Evolutionary conservation across 23 tunicate genomes (phyloP).

Genomic region (Diplosoma virens): DNA sequence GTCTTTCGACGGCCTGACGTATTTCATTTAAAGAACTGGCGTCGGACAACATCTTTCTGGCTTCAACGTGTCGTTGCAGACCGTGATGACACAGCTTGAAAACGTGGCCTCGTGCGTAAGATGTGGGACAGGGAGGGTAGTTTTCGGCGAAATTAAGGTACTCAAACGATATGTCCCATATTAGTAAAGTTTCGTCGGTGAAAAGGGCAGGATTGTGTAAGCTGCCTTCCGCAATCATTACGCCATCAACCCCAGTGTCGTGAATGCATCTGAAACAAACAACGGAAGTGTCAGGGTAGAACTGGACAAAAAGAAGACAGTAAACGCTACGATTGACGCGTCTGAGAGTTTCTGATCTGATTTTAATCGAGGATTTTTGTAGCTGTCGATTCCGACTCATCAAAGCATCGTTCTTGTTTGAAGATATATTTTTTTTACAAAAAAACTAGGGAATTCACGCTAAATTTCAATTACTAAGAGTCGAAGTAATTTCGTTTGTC

Average conservation of each 20-base stretch:
- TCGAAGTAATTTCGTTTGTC: no score
- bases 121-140: slow-evolving; percentile 80
- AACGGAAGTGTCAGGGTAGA: no score
- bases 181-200: slow-evolving; percentile 26
- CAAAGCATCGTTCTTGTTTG: no score
- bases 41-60: slow-evolving; percentile 51
- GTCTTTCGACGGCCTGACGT: slow-evolving; percentile 22
- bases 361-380: no score
- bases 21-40: slow-evolving; percentile 50
- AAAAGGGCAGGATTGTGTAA: slow-evolving; percentile 84
- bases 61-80: slow-evolving; percentile 51
- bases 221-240: slow-evolving; percentile 96
- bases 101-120: slow-evolving; percentile 81
- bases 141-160: slow-evolving; percentile 76
- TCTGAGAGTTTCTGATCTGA: no score
- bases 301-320: no score
- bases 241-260: slow-evolving; percentile 86
- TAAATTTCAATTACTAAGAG: no score
- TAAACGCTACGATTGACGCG: no score
- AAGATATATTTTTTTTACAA: no score
- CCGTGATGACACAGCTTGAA: slow-evolving; percentile 94
- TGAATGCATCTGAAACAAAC: slow-evolving; percentile 46
- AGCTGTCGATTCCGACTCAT: no score
- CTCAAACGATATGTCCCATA: slow-evolving; percentile 79
- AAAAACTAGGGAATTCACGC: no score